Evolutionary conservation across 2,888 invertebrate genomes (phyloP), one percentile per base, ranked within the genome.

Genomic region (Drepana falcataria): DNA sequence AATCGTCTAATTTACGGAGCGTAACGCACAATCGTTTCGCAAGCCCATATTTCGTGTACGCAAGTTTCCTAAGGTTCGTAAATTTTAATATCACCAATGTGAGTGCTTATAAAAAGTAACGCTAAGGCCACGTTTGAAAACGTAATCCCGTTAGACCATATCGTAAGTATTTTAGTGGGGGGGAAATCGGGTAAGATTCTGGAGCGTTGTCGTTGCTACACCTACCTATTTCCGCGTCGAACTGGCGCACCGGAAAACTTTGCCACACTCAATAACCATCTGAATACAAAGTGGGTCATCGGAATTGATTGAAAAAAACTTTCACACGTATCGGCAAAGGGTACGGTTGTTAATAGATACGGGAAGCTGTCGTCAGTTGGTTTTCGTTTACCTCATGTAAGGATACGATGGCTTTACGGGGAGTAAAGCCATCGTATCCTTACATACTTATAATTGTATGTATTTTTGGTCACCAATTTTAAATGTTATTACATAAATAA

Each of bases 241-340:
- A 66, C 57, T 69, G 49, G 52, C 57, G 61, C 65, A 64, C 66
- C 59, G 70, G 63, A 69, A 74, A 77, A 72, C 61, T 72, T 78
- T 67, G 66, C 76, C 77, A 68, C 75, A 81, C 77, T 78, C 80
- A 75, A 81, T 82, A 81, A 76, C 81, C 79, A 75, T 82, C 75
- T 72, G 81, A 79, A 82, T 83, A 81, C 79, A 79, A 81, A 82
- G 77, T 77, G 73, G 76, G 75, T 76, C 75, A 77, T 81, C 74
- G 61, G 70, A 74, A 72, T 77, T 81, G 81, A 82, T 82, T 81
- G 82, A 77, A 82, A 83, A 21, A 78, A 81, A 74, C 69, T 73
- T 77, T 66, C 60, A 63, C 35, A 40, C 44, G 44, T 65, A 66
- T 60, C 52, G 35, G 48, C 61, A 60, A 56, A 60, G 55, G 59